phyloP scores from a whole-genome alignment of 2,797 vertebrate genomes.

The Muscicapa comitata region DNA sequence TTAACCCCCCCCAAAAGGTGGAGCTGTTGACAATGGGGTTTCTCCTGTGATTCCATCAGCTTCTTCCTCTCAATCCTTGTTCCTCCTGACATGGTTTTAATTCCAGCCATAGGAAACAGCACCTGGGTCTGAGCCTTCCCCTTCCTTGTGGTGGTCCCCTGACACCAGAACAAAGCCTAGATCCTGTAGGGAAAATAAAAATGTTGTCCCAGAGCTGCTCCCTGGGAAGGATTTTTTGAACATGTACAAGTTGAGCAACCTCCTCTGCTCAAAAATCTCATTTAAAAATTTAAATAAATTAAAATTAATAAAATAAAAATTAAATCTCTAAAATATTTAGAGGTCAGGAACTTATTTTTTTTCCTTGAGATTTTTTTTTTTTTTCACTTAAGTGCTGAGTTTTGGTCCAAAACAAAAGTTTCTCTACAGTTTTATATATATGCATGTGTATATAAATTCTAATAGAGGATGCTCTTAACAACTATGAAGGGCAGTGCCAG shows the following conservation, averaged over 20 bases:
- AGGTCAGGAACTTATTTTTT: background rate
- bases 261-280: accelerated
- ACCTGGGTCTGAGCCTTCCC: background rate
- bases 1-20: accelerated
- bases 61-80: background rate
- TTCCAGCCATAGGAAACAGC: background rate
- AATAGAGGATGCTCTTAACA: background rate
- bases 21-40: background rate
- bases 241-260: accelerated
- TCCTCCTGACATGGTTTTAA: background rate
- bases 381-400: background rate
- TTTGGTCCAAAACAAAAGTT: background rate
- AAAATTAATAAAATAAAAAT: background rate
- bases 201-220: background rate
- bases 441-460: accelerated
- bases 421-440: background rate
- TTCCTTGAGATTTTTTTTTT: background rate
- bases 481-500: background rate
- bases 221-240: background rate
- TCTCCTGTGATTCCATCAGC: background rate
- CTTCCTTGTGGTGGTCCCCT: background rate
- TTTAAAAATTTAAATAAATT: background rate
- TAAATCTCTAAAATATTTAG: background rate
- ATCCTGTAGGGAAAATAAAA: accelerated
- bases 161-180: background rate